These are phyloP conservation scores for Staurois parvus DNA, from an alignment of 2,797 vertebrate species.

Conservation along the genomic window DNA sequence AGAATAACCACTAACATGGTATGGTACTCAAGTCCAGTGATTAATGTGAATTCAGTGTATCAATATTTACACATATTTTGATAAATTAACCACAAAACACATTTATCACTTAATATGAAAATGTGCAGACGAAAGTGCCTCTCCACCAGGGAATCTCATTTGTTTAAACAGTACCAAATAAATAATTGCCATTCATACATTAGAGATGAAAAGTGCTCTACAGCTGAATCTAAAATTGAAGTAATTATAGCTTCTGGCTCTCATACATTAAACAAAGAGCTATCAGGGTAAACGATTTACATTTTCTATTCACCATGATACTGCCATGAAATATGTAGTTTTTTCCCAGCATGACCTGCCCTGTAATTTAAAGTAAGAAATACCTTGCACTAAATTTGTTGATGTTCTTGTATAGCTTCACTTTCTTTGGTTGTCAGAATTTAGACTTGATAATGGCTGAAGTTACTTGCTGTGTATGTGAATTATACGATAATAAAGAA, in stretches of 20 bases:
- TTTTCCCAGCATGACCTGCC: neutral
- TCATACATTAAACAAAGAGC: conserved; percentile 27
- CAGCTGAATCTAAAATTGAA: conserved; percentile 9
- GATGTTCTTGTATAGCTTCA: too few relatives aligned
- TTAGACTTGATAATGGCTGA: neutral
- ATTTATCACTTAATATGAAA: conserved; percentile 34
- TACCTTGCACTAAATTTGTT: too few relatives aligned
- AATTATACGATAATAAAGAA: neutral
- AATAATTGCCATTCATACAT: conserved; percentile 40
- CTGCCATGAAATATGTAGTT: neutral
- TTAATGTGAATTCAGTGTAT: neutral
- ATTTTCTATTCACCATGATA: conserved; percentile 10
- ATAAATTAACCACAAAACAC: conserved; percentile 22
- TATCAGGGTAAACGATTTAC: neutral
- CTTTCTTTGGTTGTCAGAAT: neutral
- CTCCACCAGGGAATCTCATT: conserved; percentile 22
- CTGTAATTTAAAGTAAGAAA: neutral
- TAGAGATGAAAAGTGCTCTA: conserved; percentile 27
- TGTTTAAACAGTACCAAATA: conserved; percentile 34
- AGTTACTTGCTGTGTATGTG: neutral
- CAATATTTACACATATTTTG: conserved; percentile 25
- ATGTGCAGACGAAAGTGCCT: neutral
- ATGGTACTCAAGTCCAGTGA: conserved; percentile 9
- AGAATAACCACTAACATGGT: neutral
- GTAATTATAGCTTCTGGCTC: conserved; percentile 1